These are phyloP conservation scores for Aproaerema taeniolella DNA, from an alignment of 2,888 invertebrate species.

Conservation along the genomic window DNA sequence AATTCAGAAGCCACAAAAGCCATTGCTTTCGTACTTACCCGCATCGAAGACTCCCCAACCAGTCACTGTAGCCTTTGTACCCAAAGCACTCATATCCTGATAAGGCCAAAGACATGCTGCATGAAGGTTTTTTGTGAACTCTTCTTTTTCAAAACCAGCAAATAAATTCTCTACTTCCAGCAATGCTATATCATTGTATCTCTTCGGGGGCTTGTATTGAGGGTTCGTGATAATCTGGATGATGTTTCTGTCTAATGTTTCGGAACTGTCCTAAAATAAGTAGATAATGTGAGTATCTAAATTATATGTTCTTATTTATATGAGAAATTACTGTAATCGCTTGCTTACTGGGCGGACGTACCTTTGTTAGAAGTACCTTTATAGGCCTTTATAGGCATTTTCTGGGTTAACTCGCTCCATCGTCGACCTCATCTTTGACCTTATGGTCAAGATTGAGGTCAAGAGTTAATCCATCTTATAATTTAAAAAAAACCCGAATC, in stretches of 20 bases:
- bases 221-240: constrained; percentile 21
- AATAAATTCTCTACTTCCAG: constrained; percentile 23
- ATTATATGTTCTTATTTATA: background rate
- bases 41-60: constrained; percentile 23
- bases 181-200: constrained; percentile 29
- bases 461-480: too few relatives aligned
- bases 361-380: too few relatives aligned
- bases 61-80: constrained; percentile 23
- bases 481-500: too few relatives aligned
- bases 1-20: too few relatives aligned
- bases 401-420: background rate
- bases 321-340: too few relatives aligned
- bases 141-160: too few relatives aligned
- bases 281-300: background rate
- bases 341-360: too few relatives aligned
- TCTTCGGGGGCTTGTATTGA: constrained; percentile 22
- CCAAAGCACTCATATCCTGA: too few relatives aligned
- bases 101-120: constrained; percentile 29
- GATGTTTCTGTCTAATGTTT: constrained; percentile 3
- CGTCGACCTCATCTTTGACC: too few relatives aligned
- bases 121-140: constrained; percentile 19
- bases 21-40: background rate
- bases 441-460: too few relatives aligned
- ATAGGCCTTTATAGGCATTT: too few relatives aligned
- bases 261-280: background rate